Evolutionary conservation across 2,797 vertebrate genomes (phyloP), one percentile per base, ranked within the genome.

Genomic region (Ispidina picta): DNA sequence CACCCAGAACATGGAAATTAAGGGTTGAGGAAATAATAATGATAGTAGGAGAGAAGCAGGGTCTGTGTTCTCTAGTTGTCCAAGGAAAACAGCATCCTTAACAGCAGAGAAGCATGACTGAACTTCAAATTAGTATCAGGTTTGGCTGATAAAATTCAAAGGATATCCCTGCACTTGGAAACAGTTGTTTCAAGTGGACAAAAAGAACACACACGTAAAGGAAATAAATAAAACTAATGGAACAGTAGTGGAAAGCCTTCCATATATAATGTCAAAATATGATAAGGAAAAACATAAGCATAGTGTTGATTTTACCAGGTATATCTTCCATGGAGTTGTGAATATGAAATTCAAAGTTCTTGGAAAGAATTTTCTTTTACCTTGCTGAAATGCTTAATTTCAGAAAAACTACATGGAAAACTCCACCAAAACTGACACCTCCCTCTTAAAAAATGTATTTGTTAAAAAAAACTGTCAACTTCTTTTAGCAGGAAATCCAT

Each of bases 361-460:
- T 43, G 1, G 1, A 58, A 23, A 46, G 14, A 79, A 51, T 88
- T 90, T 86, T 71, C 33, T 79, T 88, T 65, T 69, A 51, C 33
- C 6, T 77, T 44, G 25, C 20, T 72, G 62, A 86, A 89, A 71
- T 80, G 12, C 16, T 74, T 77, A 3, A 12, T 91, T 91, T 79
- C 54, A 84, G 72, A 76, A 88, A 86, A 35, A 76, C 55, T 31
- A 37, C 39, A 15, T 31, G 0, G 74, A 86, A 84, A 92, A 46
- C 22, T 72, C 75, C 12, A 56, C 66, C 76, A 81, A 66, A 75
- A 72, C 29, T 62, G 69, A 49, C 55, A 72, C 31, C 20, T 64
- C 52, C 39, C 28, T 56, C 68, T 84, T 66, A 86, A 92, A 92
- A 83, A 26, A 74, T 75, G 83, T 83, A 80, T 52, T 80, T 39